Base-by-base conservation (phyloP, 1,140 invertebrate species). In the Colletes gigas region DNA sequence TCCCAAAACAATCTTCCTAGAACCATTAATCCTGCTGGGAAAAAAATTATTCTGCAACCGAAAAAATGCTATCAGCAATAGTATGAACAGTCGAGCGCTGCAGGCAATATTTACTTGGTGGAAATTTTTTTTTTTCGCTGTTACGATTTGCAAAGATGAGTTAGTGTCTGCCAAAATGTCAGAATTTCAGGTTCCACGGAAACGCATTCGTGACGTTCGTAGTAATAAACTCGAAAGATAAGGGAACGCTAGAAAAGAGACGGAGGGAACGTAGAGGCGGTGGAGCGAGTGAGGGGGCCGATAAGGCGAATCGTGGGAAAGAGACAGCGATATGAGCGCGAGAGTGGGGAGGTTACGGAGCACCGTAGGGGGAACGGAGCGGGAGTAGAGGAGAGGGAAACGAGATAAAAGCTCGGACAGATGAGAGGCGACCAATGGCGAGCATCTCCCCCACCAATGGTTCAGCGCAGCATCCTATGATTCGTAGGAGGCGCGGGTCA, bases 381-480 rank as follows among this genome's bases (percentile, higher is more conserved):
- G 12, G 15, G 3, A 10, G 65, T 57, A 66, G 62, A 30, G 75
- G 79, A 73, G 75, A 81, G 63, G 55, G 70, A 74, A 71, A 80
- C 47, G 62, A 89, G 88, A 89, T 89, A 88, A 89, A 89, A 84
- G 81, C 72, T 80, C 81, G 65, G 63, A 72, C 59, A 89, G 85
- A 87, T 88, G 85, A 85, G 73, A 78, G 71, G 44, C 72, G 59
- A 54, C 85, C 88, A 89, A 89, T 89, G 55, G 78, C 62, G 66
- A 17, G 55, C 54, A 44, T 73, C 80, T 74, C 77, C 74, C 70
- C 78, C 88, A 70, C 88, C 78, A 83, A 17, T 69, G 67, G 65
- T 78, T 71, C 82, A 87, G 83, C 87, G 78, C 89, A 90, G 89
- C 89, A 90, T 90, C 89, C 85, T 73, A 80, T 69, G 77, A 81